Evolutionary conservation across 1,140 invertebrate species (phyloP).

Genomic region (Thrips palmi): DNA sequence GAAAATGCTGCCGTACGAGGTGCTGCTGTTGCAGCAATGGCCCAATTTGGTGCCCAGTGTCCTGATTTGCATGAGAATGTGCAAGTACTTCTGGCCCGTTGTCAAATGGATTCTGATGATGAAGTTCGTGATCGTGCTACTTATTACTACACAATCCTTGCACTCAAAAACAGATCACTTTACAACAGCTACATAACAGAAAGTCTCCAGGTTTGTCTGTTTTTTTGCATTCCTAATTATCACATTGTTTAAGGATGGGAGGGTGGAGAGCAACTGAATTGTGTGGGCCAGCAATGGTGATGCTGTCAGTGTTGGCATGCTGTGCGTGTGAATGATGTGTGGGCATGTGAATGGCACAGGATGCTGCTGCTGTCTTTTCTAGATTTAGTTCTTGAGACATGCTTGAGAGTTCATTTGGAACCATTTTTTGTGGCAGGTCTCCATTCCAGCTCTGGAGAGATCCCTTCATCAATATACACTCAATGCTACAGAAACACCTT

Average conservation of each 20-base stretch:
- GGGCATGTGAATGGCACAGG: background rate
- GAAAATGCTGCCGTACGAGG: constrained; percentile 88
- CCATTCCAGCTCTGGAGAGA: constrained; percentile 69
- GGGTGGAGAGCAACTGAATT: background rate
- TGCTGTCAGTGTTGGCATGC: too few relatives aligned
- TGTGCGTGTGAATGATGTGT: too few relatives aligned
- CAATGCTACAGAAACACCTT: constrained; percentile 47
- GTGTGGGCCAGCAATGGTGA: background rate
- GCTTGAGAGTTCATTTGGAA: background rate
- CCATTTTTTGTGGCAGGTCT: constrained; percentile 35
- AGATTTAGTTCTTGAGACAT: background rate
- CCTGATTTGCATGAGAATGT: constrained; percentile 82
- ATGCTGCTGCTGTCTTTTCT: constrained; percentile 2
- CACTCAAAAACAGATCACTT: constrained; percentile 40
- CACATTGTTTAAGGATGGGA: background rate
- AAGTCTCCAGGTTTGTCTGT: constrained; percentile 34
- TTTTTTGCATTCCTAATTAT: background rate
- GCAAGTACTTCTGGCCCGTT: constrained; percentile 55
- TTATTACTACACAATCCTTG: constrained; percentile 79
- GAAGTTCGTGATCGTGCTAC: constrained; percentile 97
- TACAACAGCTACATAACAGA: constrained; percentile 77
- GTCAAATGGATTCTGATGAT: constrained; percentile 92
- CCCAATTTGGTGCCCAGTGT: constrained; percentile 93
- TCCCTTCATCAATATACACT: constrained; percentile 70
- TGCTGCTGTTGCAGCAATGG: constrained; percentile 90